Evolutionary conservation across 2,113 vertebrate species (phyloP), one percentile per base, ranked within the genome.

Genomic region (Taxidea taxus): DNA sequence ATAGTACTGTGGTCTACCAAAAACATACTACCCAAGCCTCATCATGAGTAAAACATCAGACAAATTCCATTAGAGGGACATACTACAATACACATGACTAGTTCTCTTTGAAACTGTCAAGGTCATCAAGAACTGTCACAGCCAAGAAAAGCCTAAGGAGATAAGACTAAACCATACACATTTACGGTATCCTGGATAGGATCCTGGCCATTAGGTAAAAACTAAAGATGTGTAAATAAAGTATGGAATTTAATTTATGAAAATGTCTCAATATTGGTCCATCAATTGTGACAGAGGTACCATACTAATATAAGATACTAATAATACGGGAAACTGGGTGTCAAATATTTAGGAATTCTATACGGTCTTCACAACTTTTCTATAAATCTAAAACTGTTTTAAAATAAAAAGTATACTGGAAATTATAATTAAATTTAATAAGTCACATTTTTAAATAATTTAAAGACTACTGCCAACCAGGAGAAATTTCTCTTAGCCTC

Each of bases 381-480:
- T 87, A 3, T 68, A 34, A 87, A 87, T 47, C 14, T 66, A 87
- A 66, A 96, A 92, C 58, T 83, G 23, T 68, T 77, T 87, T 83
- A 64, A 95, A 95, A 77, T 86, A 60, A 94, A 90, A 83, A 66
- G 18, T 3, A 74, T 90, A 4, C 60, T 60, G 47, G 18, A 96
- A 97, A 93, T 86, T 90, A 80, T 66, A 72, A 87, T 2, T 77
- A 27, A 95, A 95, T 89, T 89, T 75, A 83, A 80, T 62, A 97
- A 87, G 54, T 90, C 37, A 90, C 23, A 75, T 18, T 84, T 91
- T 90, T 64, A 58, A 92, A 68, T 82, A 72, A 83, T 82, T 89
- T 81, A 75, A 18, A 93, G 15, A 94, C 39, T 39, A 44, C 27
- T 74, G 27, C 56, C 75, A 64, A 84, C 5, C 37, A 70, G 1